Conservation (phyloP, 1,140 invertebrate species). For the Ceratitis capitata region DNA sequence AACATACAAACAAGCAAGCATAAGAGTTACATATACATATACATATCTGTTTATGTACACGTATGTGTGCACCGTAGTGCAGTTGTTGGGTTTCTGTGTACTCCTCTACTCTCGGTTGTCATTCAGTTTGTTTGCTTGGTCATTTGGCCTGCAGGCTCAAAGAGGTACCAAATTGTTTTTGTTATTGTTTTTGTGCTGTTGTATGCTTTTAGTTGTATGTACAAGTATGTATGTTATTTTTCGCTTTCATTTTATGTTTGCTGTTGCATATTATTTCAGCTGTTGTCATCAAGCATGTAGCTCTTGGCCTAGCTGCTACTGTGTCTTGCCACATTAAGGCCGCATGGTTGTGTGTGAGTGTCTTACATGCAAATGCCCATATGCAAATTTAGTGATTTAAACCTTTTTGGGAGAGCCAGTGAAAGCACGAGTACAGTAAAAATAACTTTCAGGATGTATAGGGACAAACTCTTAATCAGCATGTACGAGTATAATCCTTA, state of each 20-base stretch:
- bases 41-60: not conserved
- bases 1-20: not conserved
- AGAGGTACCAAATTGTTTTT: not conserved
- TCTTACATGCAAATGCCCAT: too few species aligned
- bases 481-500: too few species aligned
- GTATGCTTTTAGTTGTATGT: too few species aligned
- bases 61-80: not conserved
- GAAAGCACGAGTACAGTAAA: too few species aligned
- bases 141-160: not conserved
- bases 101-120: too few species aligned
- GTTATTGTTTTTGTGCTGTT: not conserved
- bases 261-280: not conserved
- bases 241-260: not conserved
- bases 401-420: too few species aligned
- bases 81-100: not conserved
- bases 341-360: too few species aligned
- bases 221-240: not conserved
- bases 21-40: not conserved
- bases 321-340: too few species aligned
- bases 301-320: not conserved
- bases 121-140: not conserved
- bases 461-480: too few species aligned
- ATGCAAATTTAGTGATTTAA: not conserved
- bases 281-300: conserved; percentile 14
- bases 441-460: too few species aligned